These are phyloP conservation scores for Lemur catta DNA, from an alignment of 2,797 vertebrate genomes.

Conservation along the genomic window DNA sequence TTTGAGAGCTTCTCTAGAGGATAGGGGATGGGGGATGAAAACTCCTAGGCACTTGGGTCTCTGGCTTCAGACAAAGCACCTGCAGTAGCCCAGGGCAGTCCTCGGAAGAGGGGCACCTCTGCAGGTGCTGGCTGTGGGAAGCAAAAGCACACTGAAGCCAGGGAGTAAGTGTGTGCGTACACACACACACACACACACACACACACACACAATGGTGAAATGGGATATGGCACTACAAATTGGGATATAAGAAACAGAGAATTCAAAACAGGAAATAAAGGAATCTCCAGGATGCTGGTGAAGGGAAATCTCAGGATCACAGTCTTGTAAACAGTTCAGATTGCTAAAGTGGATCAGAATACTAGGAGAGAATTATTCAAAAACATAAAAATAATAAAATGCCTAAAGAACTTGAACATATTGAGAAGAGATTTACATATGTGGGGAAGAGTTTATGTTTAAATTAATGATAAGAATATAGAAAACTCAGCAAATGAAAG, in stretches of 20 bases:
- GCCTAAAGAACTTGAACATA: background rate
- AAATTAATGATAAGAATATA: background rate
- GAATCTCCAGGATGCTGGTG: background rate
- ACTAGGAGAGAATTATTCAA: background rate
- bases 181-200: too few relatives aligned
- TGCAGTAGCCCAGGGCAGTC: background rate
- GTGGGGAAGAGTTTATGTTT: background rate
- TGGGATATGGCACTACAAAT: background rate
- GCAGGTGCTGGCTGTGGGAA: background rate
- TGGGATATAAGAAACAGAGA: background rate
- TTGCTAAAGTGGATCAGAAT: background rate
- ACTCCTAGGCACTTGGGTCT: background rate
- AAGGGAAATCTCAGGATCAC: background rate
- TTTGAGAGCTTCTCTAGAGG: background rate
- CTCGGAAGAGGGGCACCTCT: background rate
- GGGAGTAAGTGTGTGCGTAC: too few relatives aligned
- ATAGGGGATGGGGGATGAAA: background rate
- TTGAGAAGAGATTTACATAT: background rate
- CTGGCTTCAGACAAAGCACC: background rate
- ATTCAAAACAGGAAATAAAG: background rate
- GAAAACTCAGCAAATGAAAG: background rate
- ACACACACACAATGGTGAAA: background rate
- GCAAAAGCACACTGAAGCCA: background rate
- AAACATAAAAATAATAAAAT: background rate
- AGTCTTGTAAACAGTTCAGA: background rate